These are phyloP conservation scores for Mythimna lalbum DNA, from an alignment of 2,888 invertebrate genomes.

Conservation along the genomic window DNA sequence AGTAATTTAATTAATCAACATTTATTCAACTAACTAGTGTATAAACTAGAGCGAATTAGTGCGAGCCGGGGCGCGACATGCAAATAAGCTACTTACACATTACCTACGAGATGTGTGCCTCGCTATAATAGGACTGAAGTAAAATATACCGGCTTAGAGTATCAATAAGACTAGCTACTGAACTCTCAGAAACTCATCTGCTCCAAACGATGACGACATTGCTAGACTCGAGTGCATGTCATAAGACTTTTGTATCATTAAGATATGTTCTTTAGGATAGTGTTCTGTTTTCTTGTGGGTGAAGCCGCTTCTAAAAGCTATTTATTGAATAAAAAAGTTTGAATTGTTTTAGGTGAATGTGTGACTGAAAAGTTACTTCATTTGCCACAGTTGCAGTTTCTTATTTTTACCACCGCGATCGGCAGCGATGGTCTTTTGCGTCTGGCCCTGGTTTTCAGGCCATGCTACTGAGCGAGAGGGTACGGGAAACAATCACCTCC, in stretches of 20 bases:
- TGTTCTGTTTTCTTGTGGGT: too few relatives aligned
- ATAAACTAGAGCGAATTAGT: conserved; percentile 43
- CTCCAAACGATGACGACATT: neutral
- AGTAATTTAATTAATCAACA: conserved; percentile 13
- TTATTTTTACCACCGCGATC: too few relatives aligned
- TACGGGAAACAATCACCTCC: too few relatives aligned
- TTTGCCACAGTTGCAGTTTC: too few relatives aligned
- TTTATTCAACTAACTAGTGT: conserved; percentile 32
- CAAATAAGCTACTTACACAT: conserved; percentile 54
- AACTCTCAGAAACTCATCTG: neutral
- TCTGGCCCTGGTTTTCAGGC: too few relatives aligned
- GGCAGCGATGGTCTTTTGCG: too few relatives aligned
- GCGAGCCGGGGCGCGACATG: conserved; percentile 30
- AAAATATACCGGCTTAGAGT: conserved; percentile 53
- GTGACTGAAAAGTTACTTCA: too few relatives aligned
- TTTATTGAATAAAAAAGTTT: too few relatives aligned
- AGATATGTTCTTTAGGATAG: too few relatives aligned
- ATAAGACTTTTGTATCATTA: neutral
- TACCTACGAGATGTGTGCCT: conserved; percentile 47
- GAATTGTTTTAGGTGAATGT: too few relatives aligned
- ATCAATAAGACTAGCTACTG: conserved; percentile 27
- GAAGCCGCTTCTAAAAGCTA: too few relatives aligned
- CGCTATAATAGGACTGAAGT: conserved; percentile 55
- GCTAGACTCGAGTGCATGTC: neutral
- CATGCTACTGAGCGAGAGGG: too few relatives aligned